Evolutionary conservation across 1,140 invertebrate species (phyloP).

Genomic region (Oscheius sp.): DNA sequence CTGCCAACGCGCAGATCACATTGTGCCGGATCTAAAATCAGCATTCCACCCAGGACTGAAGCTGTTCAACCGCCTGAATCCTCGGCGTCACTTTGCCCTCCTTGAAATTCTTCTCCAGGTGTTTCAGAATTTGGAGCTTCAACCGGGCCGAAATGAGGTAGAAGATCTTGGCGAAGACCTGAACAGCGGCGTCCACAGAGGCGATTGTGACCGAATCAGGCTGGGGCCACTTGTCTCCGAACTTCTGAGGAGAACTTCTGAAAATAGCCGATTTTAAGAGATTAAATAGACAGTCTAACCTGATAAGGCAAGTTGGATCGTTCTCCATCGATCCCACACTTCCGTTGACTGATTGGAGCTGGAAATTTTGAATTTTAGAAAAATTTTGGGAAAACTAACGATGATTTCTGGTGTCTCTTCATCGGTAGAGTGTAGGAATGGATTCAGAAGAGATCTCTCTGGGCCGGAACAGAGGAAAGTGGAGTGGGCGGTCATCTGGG

Average conservation of each 20-base stretch:
- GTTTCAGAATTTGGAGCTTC: constrained; percentile 88
- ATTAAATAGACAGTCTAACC: no score
- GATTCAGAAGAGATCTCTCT: constrained; percentile 65
- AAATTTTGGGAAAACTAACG: not conserved
- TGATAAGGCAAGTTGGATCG: constrained; percentile 32
- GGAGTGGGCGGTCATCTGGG: constrained; percentile 86
- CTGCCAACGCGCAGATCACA: not conserved
- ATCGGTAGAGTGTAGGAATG: constrained; percentile 80
- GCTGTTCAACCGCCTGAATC: no score
- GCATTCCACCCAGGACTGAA: no score
- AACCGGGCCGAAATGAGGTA: constrained; percentile 90
- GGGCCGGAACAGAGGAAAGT: constrained; percentile 79
- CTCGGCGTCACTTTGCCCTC: no score
- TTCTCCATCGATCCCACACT: constrained; percentile 15
- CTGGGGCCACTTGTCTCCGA: constrained; percentile 67
- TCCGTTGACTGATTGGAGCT: not conserved
- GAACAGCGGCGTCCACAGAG: constrained; percentile 89
- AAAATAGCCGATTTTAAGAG: no score
- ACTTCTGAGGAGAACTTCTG: constrained; percentile 20
- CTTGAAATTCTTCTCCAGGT: constrained; percentile 79
- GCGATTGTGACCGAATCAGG: constrained; percentile 91
- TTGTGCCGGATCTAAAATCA: constrained; percentile 72
- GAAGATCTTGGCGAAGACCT: constrained; percentile 88
- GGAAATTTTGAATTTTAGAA: not conserved
- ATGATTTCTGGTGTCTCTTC: constrained; percentile 89